phyloP scores from a whole-genome alignment of 1,140 invertebrate genomes.

The Drosophila littoralis region DNA sequence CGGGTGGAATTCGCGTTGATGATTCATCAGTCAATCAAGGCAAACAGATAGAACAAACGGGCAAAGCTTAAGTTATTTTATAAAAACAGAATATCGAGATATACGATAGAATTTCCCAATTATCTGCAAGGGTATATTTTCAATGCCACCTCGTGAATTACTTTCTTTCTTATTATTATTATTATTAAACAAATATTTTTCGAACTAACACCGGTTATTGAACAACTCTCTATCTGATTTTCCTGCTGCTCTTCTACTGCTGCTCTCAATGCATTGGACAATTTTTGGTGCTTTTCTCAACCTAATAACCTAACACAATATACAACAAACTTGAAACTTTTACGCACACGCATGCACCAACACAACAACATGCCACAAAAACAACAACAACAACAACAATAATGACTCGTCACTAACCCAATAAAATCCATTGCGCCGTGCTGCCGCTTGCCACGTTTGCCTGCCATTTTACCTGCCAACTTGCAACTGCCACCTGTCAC shows the following conservation, averaged over 20 bases:
- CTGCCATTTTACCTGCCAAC: conserved; percentile 16
- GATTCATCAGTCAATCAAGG: no score
- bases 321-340: background rate
- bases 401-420: conserved; percentile 9
- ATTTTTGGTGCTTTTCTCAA: background rate
- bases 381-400: conserved; percentile 11
- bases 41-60: no score
- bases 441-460: background rate
- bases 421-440: conserved; percentile 9
- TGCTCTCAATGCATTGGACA: conserved; percentile 7
- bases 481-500: conserved; percentile 17
- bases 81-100: no score
- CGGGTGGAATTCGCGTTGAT: no score
- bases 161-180: no score
- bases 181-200: background rate
- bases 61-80: no score
- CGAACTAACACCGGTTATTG: conserved; percentile 14
- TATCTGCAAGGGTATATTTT: background rate
- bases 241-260: background rate
- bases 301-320: conserved; percentile 6
- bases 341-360: background rate
- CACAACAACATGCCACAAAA: background rate
- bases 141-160: no score
- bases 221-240: conserved; percentile 5
- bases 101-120: background rate